phyloP scores from a whole-genome alignment of 2,888 invertebrate species.

The Meiosimyza decipiens region DNA sequence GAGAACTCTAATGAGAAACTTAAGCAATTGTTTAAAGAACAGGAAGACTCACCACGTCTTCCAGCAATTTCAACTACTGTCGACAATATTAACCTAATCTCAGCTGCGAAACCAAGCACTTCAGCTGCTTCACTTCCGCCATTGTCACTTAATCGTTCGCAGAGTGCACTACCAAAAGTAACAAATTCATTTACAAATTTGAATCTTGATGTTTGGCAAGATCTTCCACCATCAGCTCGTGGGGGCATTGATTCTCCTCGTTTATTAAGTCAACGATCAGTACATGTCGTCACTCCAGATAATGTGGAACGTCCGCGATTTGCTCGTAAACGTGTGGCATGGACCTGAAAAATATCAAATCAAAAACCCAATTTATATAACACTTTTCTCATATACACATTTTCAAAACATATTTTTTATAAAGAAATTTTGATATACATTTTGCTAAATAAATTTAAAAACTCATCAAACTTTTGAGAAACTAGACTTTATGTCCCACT shows the following conservation, averaged over 20 bases:
- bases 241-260: constrained; percentile 49
- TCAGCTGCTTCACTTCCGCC: not conserved
- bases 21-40: constrained; percentile 57
- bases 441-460: no score
- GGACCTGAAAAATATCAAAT: constrained; percentile 51
- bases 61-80: not conserved
- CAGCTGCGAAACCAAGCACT: constrained; percentile 7
- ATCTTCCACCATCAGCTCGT: constrained; percentile 44
- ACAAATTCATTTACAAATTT: constrained; percentile 56
- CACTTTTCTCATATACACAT: no score
- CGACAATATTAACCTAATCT: not conserved
- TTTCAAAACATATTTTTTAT: no score
- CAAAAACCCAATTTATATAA: no score
- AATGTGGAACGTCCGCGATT: constrained; percentile 56
- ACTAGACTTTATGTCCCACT: no score
- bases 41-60: constrained; percentile 45
- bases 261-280: constrained; percentile 48
- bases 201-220: constrained; percentile 57
- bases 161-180: constrained; percentile 33
- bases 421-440: no score
- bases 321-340: constrained; percentile 61
- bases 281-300: constrained; percentile 53
- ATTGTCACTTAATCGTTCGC: no score
- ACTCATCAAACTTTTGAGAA: no score
- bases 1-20: constrained; percentile 64